These are phyloP conservation scores for Pseudopipra pipra DNA, from an alignment of 2,113 vertebrate genomes.

Conservation along the genomic window DNA sequence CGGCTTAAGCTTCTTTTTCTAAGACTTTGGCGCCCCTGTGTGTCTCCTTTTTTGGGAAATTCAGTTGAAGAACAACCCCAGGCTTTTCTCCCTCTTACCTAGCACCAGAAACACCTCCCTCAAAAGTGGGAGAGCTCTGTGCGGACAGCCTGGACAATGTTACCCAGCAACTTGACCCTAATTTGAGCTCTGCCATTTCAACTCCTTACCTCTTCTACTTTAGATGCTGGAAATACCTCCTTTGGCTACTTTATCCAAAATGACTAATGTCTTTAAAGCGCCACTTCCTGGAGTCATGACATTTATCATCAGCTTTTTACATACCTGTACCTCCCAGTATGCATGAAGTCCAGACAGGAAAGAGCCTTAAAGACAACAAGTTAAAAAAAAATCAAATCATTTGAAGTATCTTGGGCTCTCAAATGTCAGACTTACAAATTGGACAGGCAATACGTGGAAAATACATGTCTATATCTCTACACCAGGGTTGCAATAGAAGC, in stretches of 20 bases:
- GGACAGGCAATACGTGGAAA: neutral
- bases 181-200: neutral
- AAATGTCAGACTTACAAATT: neutral
- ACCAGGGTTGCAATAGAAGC: neutral
- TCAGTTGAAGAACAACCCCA: neutral
- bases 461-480: neutral
- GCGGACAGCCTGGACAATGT: neutral
- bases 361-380: neutral
- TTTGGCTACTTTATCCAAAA: neutral
- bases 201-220: neutral
- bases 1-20: neutral
- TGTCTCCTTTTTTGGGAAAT: constrained; percentile 17
- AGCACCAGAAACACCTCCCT: neutral
- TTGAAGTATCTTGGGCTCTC: neutral
- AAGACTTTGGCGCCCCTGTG: constrained; percentile 74
- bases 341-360: neutral
- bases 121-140: neutral
- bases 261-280: neutral
- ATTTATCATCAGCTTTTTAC: neutral
- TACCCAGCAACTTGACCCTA: neutral
- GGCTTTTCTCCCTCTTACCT: neutral
- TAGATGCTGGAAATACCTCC: neutral
- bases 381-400: neutral
- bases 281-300: neutral
- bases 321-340: neutral